Evolutionary conservation across 2,888 invertebrate genomes (phyloP), one percentile per base, ranked within the genome.

Genomic region (Gonocerus acuteangulatus): DNA sequence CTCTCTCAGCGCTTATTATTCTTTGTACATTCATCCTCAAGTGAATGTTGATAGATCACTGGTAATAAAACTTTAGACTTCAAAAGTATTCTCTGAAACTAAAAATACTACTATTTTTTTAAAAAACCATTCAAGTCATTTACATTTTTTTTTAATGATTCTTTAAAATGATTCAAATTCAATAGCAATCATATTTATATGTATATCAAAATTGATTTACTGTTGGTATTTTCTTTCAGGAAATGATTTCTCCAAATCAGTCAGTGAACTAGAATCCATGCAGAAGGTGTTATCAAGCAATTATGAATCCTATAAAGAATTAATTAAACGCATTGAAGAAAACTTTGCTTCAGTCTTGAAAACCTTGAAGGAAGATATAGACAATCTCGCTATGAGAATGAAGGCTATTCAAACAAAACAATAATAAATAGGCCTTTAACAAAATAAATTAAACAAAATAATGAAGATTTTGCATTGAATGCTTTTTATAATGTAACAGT

Each of bases 201-300:
- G n/a, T n/a, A n/a, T n/a, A n/a, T n/a, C n/a, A n/a, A n/a, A n/a
- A n/a, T n/a, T n/a, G n/a, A n/a, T n/a, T n/a, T n/a, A n/a, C n/a
- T n/a, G n/a, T 27, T 27, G 4, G 27, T 27, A 6, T 15, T 39
- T 66, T 63, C 48, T 77, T 76, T n/a, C 75, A 93, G 94, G 93
- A 62, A 84, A 87, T 67, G 89, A 92, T 74, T 92, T 93, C 71
- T 85, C 86, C 54, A 89, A 87, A 74, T 87, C 91, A 0, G 76
- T 95, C 51, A 82, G 85, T 0, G 90, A 92, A 73, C 76, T 92
- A 39, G 89, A 89, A 73, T 81, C 84, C 1, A 77, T 87, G 19
- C 89, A 92, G 72, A 79, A 81, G 21, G 83, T 85, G 64, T 85
- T 91, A 66, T 77, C 82, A 0, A 77, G 80, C 4, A 83, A 83